Evolutionary conservation across 2,113 vertebrate genomes (phyloP), one percentile per base, ranked within the genome.

Genomic region (Aix galericulata): DNA sequence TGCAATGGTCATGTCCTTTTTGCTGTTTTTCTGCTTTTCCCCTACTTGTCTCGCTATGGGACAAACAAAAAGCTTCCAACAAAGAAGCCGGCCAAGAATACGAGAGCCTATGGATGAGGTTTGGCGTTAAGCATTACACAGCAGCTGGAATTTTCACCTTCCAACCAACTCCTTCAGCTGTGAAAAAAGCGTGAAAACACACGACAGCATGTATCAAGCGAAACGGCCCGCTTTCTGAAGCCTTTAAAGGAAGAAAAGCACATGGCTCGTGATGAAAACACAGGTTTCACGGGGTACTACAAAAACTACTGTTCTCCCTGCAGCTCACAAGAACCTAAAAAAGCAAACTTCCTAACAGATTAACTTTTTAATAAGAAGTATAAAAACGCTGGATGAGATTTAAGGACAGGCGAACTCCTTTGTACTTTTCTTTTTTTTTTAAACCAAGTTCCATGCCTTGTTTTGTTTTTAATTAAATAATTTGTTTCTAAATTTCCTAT

Each of bases 141-240:
- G 21, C 80, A 75, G 76, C 22, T 66, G 82, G 80, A 73, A 75
- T 86, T 91, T 58, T 23, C 59, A 23, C 69, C 66, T 90, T 84
- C 18, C 46, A 11, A 77, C 17, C 31, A 6, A 3, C 6, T n/a
- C 59, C 88, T 87, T 42, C 55, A 40, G 52, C 66, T 38, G 21
- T 0, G 3, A 23, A 38, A 62, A 44, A 36, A 4, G 14, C 32
- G 23, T 0, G 2, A 22, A 55, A 88, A 68, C 6, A 48, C 1
- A 13, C 13, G 58, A 74, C 31, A 11, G 25, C 40, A 16, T 0
- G 36, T 32, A 22, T 34, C 14, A 17, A 36, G 48, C 23, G 52
- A 25, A 78, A 36, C 0, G 8, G n/a, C 2, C 13, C 2, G 13
- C 42, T 56, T 83, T 12, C 62, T 25, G 44, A 78, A 88, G 38